Conservation (phyloP, 2,797 vertebrate species). For the Brachyalestes nurse region DNA sequence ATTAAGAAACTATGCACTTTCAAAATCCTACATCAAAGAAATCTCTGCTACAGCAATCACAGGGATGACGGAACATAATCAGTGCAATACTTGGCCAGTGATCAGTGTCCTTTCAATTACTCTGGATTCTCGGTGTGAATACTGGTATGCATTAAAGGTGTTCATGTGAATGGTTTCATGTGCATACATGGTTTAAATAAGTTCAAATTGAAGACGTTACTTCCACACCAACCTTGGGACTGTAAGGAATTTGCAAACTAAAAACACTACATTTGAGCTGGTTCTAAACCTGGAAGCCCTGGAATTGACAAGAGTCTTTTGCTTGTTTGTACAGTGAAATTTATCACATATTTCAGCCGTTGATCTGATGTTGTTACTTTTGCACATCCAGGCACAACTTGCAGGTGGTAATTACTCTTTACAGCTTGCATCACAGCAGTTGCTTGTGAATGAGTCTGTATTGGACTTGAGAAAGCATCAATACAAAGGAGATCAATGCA, state of each 20-base stretch:
- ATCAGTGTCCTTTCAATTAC: neutral
- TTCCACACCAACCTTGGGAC: neutral
- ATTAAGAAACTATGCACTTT: neutral
- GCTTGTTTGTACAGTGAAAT: neutral
- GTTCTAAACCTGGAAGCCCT: neutral
- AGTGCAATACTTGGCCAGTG: neutral
- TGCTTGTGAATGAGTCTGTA: slow-evolving; percentile 46
- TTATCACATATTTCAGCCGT: neutral
- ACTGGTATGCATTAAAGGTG: neutral
- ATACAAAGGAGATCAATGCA: slow-evolving; percentile 48
- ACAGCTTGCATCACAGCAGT: slow-evolving; percentile 43
- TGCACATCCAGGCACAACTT: neutral
- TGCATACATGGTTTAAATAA: neutral
- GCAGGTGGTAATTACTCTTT: slow-evolving; percentile 15
- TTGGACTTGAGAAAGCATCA: slow-evolving; percentile 42
- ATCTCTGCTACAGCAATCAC: neutral
- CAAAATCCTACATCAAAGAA: neutral
- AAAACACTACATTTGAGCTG: neutral
- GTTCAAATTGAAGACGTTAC: neutral
- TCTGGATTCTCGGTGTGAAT: neutral
- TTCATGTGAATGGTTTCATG: neutral
- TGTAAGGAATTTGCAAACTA: neutral
- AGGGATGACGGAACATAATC: neutral
- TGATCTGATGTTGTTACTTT: neutral
- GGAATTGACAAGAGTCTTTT: neutral